Conservation (phyloP, 2,113 vertebrate species). For the Glaucomys volans region DNA sequence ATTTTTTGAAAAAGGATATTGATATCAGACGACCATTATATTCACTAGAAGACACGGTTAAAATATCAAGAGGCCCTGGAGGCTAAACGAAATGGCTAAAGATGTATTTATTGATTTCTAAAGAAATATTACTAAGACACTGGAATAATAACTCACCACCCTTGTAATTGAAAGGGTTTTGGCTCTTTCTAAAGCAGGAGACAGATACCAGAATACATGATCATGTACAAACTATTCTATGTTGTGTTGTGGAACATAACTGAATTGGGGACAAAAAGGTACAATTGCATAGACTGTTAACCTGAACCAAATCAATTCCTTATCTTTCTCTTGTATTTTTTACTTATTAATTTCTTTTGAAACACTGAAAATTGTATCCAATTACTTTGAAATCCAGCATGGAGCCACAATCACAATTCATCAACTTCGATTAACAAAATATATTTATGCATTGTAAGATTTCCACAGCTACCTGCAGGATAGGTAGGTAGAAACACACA, state of each 20-base stretch:
- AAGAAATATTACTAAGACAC: conserved; percentile 66
- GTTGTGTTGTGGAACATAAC: not conserved
- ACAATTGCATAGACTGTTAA: not conserved
- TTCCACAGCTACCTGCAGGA: conserved; percentile 35
- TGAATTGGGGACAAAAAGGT: not conserved
- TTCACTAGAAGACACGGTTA: conserved; percentile 64
- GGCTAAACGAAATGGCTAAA: conserved; percentile 72
- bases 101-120: conserved; percentile 75
- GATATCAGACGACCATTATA: conserved; percentile 45
- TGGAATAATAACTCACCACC: conserved; percentile 55
- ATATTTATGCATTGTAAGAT: not conserved
- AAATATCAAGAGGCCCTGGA: conserved; percentile 68
- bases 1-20: conserved; percentile 57
- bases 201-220: not conserved
- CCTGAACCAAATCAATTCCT: conserved; percentile 7
- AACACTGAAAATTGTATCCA: conserved; percentile 2
- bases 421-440: not conserved
- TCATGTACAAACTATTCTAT: not conserved
- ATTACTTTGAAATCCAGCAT: conserved; percentile 44
- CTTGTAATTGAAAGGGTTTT: conserved; percentile 48
- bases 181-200: conserved; percentile 43
- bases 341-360: conserved; percentile 15
- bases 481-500: not conserved
- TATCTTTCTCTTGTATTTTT: not conserved
- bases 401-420: not conserved